Conservation (phyloP, 2,888 invertebrate species). For the Lissocephala sabroskyi region DNA sequence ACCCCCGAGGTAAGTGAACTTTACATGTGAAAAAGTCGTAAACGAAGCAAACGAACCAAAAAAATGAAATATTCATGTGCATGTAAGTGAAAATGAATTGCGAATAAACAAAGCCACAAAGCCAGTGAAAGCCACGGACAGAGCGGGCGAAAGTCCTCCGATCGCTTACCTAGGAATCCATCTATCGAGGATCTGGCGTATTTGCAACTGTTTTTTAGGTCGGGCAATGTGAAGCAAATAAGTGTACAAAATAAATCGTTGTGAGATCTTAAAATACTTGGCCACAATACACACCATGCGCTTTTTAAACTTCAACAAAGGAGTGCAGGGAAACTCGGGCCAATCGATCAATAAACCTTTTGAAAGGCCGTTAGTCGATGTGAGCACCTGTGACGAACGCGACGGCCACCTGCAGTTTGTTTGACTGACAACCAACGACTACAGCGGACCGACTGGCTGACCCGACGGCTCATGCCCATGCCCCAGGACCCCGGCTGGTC, state of each 20-base stretch:
- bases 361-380: conserved; percentile 4
- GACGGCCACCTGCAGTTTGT: conserved; percentile 29
- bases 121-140: neutral
- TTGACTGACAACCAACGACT: conserved; percentile 61
- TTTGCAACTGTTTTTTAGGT: conserved; percentile 39
- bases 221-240: conserved; percentile 1
- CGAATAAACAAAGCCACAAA: conserved; percentile 5
- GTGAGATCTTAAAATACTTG: neutral
- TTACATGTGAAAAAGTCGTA: conserved; percentile 37
- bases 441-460: conserved; percentile 28
- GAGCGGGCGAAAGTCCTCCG: conserved; percentile 3
- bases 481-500: no score
- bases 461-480: conserved; percentile 3
- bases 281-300: conserved; percentile 51
- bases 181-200: conserved; percentile 51
- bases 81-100: conserved; percentile 11
- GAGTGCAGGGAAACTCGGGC: neutral
- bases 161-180: conserved; percentile 56
- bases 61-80: conserved; percentile 39
- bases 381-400: conserved; percentile 7
- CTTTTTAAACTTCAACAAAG: conserved; percentile 23
- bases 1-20: conserved; percentile 44
- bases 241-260: neutral
- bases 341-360: conserved; percentile 2
- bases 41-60: no score